Evolutionary conservation across 2,113 vertebrate species (phyloP).

Genomic region (Erythrocercus mccallii): DNA sequence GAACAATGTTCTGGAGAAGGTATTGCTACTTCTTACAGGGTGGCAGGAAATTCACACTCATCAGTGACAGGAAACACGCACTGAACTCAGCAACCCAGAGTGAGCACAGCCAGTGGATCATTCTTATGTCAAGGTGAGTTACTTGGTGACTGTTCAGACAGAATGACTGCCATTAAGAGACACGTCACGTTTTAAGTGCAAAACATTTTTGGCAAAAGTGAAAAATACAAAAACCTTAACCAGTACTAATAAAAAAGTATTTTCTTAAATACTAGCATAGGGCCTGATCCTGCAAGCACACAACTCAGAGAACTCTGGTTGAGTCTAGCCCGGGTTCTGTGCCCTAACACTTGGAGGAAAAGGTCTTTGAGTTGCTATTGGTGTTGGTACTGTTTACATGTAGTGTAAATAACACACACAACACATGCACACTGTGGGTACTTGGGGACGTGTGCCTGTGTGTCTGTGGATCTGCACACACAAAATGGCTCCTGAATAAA

Average conservation of each 20-base stretch:
- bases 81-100: neutral
- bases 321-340: neutral
- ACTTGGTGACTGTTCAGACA: neutral
- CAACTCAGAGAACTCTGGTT: neutral
- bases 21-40: conserved; percentile 3
- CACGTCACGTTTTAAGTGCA: conserved; percentile 70
- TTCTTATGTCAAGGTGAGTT: neutral
- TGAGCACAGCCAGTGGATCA: neutral
- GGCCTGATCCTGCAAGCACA: conserved; percentile 61
- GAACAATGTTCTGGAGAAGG: neutral
- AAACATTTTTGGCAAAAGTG: conserved; percentile 83
- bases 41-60: neutral
- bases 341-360: conserved; percentile 16
- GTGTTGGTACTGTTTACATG: conserved; percentile 29
- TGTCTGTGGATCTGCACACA: neutral
- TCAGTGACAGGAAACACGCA: neutral
- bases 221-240: conserved; percentile 88
- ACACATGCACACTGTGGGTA: neutral
- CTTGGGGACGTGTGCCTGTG: neutral
- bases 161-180: conserved; percentile 43
- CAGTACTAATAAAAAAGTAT: conserved; percentile 75
- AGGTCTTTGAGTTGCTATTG: conserved; percentile 1
- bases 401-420: conserved; percentile 11
- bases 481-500: conserved; percentile 55
- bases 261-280: conserved; percentile 35